phyloP scores from a whole-genome alignment of 2,797 vertebrate species.

The Platyrinchus mystaceus region DNA sequence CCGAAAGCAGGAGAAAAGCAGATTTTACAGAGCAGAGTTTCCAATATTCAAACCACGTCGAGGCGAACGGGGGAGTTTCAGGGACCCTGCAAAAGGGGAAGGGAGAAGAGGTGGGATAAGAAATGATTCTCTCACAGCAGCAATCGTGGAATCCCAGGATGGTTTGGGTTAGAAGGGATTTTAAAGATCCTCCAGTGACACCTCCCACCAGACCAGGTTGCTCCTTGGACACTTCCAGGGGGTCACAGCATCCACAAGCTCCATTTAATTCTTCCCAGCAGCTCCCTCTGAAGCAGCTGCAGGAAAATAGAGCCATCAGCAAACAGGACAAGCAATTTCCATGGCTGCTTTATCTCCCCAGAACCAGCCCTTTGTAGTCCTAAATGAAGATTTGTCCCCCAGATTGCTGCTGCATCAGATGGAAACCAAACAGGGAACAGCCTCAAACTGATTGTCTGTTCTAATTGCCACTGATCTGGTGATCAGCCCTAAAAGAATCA shows the following conservation, averaged over 20 bases:
- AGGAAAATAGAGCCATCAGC: neutral
- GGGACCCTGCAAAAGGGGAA: neutral
- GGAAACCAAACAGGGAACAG: neutral
- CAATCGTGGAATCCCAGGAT: neutral
- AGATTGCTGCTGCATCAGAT: slow-evolving; percentile 11
- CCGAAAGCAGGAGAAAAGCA: neutral
- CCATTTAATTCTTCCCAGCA: neutral
- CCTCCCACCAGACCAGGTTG: neutral
- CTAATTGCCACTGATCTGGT: neutral
- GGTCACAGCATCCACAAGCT: neutral
- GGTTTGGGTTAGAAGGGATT: no score
- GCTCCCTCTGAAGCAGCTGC: neutral
- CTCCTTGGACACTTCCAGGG: neutral
- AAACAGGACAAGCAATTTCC: slow-evolving; percentile 4
- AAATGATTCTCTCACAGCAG: neutral
- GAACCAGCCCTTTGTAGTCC: slow-evolving; percentile 19
- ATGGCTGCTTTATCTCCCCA: neutral
- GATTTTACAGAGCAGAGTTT: neutral
- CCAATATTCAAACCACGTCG: fast-evolving
- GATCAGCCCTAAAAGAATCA: neutral
- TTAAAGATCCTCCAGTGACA: neutral
- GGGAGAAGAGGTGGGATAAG: neutral
- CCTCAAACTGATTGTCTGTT: neutral
- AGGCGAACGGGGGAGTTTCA: neutral
- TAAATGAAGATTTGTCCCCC: neutral